Percentiles rank a stretch among this genome's conserved stretches.
These are phyloP conservation scores for Euplagia quadripunctaria DNA, from an alignment of 2,888 invertebrate species.

Conservation along the genomic window DNA sequence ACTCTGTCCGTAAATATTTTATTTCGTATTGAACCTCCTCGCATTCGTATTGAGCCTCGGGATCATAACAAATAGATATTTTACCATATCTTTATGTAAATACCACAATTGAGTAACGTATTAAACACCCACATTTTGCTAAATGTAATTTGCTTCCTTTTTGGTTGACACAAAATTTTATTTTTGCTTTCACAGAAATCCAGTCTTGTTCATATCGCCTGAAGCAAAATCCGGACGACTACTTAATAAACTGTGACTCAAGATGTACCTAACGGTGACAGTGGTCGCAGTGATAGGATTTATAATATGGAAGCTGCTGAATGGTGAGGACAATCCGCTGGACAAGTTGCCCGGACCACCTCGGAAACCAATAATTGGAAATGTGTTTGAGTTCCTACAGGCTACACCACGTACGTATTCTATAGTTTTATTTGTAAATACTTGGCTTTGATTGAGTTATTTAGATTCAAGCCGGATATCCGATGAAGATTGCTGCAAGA, in stretches of 20 bases:
- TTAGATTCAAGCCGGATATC: too few relatives aligned
- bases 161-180: too few relatives aligned
- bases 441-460: background rate
- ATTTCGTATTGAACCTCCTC: too few relatives aligned
- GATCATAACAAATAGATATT: too few relatives aligned
- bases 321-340: conserved; percentile 50
- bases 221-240: background rate
- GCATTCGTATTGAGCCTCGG: too few relatives aligned
- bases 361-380: conserved; percentile 59
- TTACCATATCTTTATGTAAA: too few relatives aligned
- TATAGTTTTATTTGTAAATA: too few relatives aligned
- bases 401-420: conserved; percentile 50
- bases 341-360: conserved; percentile 64
- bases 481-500: too few relatives aligned
- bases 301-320: conserved; percentile 43
- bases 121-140: too few relatives aligned
- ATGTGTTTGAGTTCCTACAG: conserved; percentile 52
- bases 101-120: too few relatives aligned
- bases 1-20: too few relatives aligned
- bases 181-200: background rate
- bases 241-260: background rate
- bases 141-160: too few relatives aligned
- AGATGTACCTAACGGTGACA: conserved; percentile 30
- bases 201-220: background rate
- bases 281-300: conserved; percentile 28